Conservation (phyloP, 1,140 invertebrate species). For the Agrypnia vestita region DNA sequence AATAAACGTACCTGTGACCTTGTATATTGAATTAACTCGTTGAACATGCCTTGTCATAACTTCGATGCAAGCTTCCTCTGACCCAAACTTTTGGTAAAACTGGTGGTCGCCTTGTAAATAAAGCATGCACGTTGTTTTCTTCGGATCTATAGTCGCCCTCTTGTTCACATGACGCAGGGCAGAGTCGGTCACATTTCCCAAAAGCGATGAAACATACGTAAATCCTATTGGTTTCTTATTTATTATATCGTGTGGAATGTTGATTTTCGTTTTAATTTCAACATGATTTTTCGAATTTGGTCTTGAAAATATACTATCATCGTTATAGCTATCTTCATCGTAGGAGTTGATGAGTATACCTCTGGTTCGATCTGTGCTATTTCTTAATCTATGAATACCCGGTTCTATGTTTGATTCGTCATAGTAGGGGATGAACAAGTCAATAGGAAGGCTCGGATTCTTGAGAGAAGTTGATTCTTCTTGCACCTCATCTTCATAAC, state of each 20-base stretch:
- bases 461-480: constrained; percentile 71
- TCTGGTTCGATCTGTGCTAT: constrained; percentile 61
- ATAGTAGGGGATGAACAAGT: constrained; percentile 77
- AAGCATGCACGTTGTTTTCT: constrained; percentile 90
- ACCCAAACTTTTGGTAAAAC: constrained; percentile 93
- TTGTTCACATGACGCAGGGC: constrained; percentile 79
- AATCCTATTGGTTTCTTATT: constrained; percentile 71
- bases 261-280: constrained; percentile 75
- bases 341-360: constrained; percentile 62
- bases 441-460: constrained; percentile 76
- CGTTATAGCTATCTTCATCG: constrained; percentile 68
- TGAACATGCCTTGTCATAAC: constrained; percentile 96
- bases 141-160: constrained; percentile 84
- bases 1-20: constrained; percentile 82
- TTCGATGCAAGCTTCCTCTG: constrained; percentile 95
- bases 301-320: constrained; percentile 68
- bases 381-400: constrained; percentile 67
- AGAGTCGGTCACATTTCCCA: constrained; percentile 72
- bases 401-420: constrained; percentile 68
- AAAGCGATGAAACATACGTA: constrained; percentile 65
- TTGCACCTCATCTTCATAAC: constrained; percentile 61
- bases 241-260: constrained; percentile 70
- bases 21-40: constrained; percentile 93
- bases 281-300: constrained; percentile 78
- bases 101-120: constrained; percentile 96